Evolutionary conservation across 2,113 vertebrate genomes (phyloP).

Genomic region (Pavo muticus): DNA sequence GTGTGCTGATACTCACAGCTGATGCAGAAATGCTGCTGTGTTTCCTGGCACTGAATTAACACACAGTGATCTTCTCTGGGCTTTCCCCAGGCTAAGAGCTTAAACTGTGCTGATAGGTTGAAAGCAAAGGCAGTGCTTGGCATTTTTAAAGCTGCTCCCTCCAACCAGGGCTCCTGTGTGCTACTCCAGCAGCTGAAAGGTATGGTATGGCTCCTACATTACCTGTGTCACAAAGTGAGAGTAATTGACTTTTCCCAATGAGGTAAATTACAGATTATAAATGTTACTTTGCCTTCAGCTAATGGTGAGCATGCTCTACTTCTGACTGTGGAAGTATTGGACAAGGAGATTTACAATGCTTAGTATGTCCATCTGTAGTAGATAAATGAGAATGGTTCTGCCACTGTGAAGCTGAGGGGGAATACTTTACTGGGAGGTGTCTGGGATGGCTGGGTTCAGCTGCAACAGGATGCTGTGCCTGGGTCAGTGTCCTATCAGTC

Average conservation of each 20-base stretch:
- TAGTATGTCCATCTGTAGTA: rapidly evolving
- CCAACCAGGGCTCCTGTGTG: rapidly evolving
- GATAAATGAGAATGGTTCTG: neutral
- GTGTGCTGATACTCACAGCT: neutral
- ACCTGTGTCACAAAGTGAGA: neutral
- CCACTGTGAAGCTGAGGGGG: rapidly evolving
- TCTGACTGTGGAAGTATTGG: neutral
- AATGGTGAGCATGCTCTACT: neutral
- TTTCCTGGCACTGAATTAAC: neutral
- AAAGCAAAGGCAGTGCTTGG: neutral
- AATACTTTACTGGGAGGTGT: neutral
- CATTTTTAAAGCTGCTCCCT: neutral
- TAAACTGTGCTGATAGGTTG: neutral
- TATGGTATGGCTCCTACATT: neutral
- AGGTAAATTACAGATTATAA: neutral
- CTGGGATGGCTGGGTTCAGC: neutral
- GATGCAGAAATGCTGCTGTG: neutral
- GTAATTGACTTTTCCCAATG: neutral
- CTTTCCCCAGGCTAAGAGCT: neutral
- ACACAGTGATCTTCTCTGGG: rapidly evolving
- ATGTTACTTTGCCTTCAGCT: neutral
- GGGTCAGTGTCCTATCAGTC: neutral
- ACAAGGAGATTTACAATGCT: neutral
- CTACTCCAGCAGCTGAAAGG: neutral
- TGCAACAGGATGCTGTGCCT: neutral